phyloP scores from a whole-genome alignment of 2,797 vertebrate species.

The Karalla daura region DNA sequence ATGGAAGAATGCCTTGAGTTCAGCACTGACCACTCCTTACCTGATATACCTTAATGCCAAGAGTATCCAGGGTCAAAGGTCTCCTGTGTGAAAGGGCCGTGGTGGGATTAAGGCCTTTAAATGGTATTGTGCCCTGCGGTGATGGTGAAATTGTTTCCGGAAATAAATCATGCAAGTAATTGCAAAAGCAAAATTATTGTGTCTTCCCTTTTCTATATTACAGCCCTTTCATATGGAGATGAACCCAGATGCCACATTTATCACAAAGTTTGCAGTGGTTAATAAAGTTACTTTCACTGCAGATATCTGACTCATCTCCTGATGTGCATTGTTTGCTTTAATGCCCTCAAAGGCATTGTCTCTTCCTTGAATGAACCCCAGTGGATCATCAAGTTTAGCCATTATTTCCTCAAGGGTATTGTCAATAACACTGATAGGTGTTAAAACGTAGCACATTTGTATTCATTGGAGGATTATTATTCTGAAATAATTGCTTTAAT shows the following conservation, averaged over 20 bases:
- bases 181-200: not conserved
- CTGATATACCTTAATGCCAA: too few relatives aligned
- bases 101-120: not conserved
- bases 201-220: not conserved
- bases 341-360: constrained; percentile 11
- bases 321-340: constrained; percentile 17
- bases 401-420: constrained; percentile 24
- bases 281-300: constrained; percentile 1
- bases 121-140: not conserved
- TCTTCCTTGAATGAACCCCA: constrained; percentile 15
- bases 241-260: constrained; percentile 9
- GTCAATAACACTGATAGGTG: constrained; percentile 2
- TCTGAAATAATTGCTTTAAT: constrained; percentile 22
- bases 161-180: not conserved
- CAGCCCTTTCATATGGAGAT: constrained; percentile 23
- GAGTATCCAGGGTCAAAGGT: too few relatives aligned
- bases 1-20: too few relatives aligned
- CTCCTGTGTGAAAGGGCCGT: not conserved
- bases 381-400: constrained; percentile 5
- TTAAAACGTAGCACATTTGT: constrained; percentile 19
- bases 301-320: constrained; percentile 12
- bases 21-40: too few relatives aligned
- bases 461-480: constrained; percentile 11
- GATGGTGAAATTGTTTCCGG: not conserved
- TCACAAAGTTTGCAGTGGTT: not conserved